These are phyloP conservation scores for Dugesia japonica DNA, from an alignment of 2,888 invertebrate species.

Conservation along the genomic window DNA sequence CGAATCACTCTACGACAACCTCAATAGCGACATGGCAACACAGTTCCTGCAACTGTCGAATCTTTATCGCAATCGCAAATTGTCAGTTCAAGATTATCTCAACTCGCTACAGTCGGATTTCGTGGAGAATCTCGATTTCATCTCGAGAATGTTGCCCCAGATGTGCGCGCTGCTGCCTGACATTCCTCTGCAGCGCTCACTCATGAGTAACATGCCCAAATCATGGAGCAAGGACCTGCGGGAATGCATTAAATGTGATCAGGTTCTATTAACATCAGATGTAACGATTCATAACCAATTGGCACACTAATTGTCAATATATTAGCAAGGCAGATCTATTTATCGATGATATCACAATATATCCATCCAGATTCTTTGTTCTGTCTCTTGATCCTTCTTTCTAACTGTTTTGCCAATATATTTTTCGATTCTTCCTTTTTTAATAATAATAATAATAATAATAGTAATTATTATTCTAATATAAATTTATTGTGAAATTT, in stretches of 20 bases:
- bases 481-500: no score
- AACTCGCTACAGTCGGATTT: neutral
- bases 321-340: no score
- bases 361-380: no score
- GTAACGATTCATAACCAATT: neutral
- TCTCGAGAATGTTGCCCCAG: neutral
- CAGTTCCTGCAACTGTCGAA: neutral
- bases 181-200: neutral
- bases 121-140: neutral
- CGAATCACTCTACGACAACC: neutral
- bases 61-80: neutral
- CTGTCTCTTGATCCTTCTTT: no score
- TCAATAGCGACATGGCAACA: neutral
- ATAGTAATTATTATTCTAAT: no score
- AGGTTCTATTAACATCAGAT: neutral
- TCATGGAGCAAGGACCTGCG: neutral
- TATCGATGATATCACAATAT: no score
- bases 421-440: no score
- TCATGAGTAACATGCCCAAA: neutral
- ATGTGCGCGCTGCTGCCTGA: slow-evolving; percentile 20
- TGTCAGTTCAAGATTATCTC: neutral
- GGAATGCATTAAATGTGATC: neutral
- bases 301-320: neutral
- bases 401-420: no score
- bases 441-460: no score